A percentile compares a stretch with the other conserved stretches of the same genome.
phyloP scores from a whole-genome alignment of 2,888 invertebrate species.

The Lymantria dispar region DNA sequence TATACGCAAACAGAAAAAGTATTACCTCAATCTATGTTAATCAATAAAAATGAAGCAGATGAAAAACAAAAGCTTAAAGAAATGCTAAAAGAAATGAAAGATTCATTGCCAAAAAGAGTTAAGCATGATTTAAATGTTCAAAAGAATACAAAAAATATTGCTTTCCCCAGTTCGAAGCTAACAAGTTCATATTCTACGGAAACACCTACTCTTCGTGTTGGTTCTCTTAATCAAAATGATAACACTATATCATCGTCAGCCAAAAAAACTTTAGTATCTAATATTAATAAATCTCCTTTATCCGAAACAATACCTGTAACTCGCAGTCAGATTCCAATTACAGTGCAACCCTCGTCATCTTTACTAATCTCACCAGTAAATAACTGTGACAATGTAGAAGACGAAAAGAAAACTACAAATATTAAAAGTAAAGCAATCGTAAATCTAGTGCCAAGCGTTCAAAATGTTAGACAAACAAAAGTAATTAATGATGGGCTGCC shows the following conservation, averaged over 20 bases:
- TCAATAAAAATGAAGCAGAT: conserved; percentile 36
- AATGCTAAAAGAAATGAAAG: conserved; percentile 90
- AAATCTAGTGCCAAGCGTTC: neutral
- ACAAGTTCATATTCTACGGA: conserved; percentile 38
- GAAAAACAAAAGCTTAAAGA: conserved; percentile 85
- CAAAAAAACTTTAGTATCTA: conserved; percentile 6
- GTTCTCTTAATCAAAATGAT: conserved; percentile 33
- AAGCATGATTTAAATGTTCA: conserved; percentile 49
- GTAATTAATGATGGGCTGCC: neutral
- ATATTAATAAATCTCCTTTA: conserved; percentile 5
- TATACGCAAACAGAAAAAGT: conserved; percentile 50
- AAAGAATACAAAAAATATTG: conserved; percentile 12
- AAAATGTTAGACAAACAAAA: conserved; percentile 8
- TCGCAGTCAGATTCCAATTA: conserved; percentile 3
- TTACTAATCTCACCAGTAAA: conserved; percentile 34
- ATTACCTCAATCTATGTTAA: conserved; percentile 10
- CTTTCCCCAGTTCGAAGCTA: conserved; percentile 10
- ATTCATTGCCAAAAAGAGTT: conserved; percentile 85
- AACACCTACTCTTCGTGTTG: conserved; percentile 65
- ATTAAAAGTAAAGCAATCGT: neutral
- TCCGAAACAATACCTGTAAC: conserved; percentile 1
- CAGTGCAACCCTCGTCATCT: conserved; percentile 34
- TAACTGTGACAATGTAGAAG: conserved; percentile 17
- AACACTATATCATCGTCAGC: conserved; percentile 10
- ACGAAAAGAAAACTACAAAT: conserved; percentile 25